Evolutionary conservation across 2,113 vertebrate genomes (phyloP).

Genomic region (Eleginops maclovinus): DNA sequence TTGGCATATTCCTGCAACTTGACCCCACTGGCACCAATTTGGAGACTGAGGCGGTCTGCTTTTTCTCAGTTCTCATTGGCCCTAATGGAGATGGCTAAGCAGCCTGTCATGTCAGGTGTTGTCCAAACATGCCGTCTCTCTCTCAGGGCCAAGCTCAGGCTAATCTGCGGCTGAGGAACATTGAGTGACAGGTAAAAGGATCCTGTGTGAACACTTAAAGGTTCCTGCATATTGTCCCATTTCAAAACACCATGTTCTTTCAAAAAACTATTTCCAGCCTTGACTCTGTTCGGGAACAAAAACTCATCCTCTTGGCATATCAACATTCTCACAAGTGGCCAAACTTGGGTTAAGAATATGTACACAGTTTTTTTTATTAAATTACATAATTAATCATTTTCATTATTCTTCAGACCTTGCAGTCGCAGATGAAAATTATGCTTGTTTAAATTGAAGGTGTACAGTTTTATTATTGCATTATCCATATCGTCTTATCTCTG

Average conservation of each 20-base stretch:
- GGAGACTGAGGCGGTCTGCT: slow-evolving; percentile 87
- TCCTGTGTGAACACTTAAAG: slow-evolving; percentile 55
- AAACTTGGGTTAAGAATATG: neutral
- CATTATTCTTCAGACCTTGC: neutral
- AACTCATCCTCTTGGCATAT: neutral
- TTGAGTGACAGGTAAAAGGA: slow-evolving; percentile 67
- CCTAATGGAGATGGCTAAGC: slow-evolving; percentile 92
- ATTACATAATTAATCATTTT: neutral
- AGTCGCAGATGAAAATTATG: neutral
- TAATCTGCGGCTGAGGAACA: slow-evolving; percentile 58
- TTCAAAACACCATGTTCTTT: slow-evolving; percentile 26
- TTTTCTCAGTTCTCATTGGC: slow-evolving; percentile 95
- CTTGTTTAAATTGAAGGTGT: neutral
- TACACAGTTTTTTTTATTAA: neutral
- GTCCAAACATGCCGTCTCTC: slow-evolving; percentile 65
- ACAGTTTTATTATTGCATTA: too few species aligned
- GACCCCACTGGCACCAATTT: slow-evolving; percentile 93
- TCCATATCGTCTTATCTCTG: neutral
- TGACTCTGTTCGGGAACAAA: slow-evolving; percentile 12
- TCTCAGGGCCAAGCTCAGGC: slow-evolving; percentile 15
- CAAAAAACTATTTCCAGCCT: slow-evolving; percentile 14
- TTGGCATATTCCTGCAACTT: slow-evolving; percentile 99
- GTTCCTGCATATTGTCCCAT: slow-evolving; percentile 47
- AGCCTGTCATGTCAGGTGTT: slow-evolving; percentile 84
- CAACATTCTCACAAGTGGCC: neutral